Evolutionary conservation across 2,113 vertebrate species (phyloP).

Genomic region (Eudyptes chrysolophus): DNA sequence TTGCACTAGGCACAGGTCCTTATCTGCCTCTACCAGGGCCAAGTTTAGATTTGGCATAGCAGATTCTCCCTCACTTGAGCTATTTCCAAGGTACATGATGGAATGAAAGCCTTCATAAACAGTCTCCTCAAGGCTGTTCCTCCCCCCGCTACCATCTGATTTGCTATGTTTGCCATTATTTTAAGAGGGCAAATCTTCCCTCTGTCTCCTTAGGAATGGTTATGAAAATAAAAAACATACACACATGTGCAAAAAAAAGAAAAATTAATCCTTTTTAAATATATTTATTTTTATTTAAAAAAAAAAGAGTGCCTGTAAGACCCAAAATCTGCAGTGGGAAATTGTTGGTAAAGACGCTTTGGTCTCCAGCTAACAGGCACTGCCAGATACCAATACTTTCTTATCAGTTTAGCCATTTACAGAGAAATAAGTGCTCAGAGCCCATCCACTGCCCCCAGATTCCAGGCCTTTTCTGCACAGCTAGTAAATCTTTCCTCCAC

Average conservation of each 20-base stretch:
- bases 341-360: not conserved
- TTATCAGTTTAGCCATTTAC: constrained; percentile 4
- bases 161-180: constrained; percentile 44
- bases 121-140: constrained; percentile 50
- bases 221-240: not conserved
- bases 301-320: not conserved
- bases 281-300: not conserved
- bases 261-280: not conserved
- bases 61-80: constrained; percentile 63
- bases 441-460: not conserved
- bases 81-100: constrained; percentile 65
- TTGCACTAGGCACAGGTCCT: constrained; percentile 57
- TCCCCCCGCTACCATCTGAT: constrained; percentile 46
- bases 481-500: constrained; percentile 5
- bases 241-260: not conserved
- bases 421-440: not conserved
- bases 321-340: not conserved
- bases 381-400: not conserved
- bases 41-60: constrained; percentile 66
- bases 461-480: not conserved
- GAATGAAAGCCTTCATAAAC: constrained; percentile 64
- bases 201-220: not conserved
- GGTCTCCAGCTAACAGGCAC: not conserved
- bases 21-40: constrained; percentile 65
- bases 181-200: constrained; percentile 33